Base-by-base conservation (phyloP, 1,140 invertebrate species). In the Spodoptera frugiperda region DNA sequence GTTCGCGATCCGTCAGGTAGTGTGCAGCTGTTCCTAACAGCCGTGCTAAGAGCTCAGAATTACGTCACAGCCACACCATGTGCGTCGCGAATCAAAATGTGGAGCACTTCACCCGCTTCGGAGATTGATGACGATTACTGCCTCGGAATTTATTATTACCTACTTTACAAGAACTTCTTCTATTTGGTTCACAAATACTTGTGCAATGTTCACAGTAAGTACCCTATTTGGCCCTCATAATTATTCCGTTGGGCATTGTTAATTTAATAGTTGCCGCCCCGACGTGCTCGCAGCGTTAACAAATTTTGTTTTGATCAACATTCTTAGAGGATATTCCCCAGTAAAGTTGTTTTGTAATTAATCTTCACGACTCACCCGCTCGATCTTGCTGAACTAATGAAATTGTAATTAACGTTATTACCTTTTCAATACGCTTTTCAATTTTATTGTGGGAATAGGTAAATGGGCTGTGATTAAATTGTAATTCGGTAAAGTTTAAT, bases 291-390 rank as follows among this genome's bases (percentile, higher is more conserved):
- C 49, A 57, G 51, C 30, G 44, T 30, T 63, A 53, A 65, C 59
- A 75, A 75, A 75, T 63, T 75, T 51, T 44, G 48, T 75, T 75
- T 75, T 65, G 59, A 65, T 65, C 73, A 65, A 75, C 57, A 75
- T 75, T 75, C 51, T 57, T 71, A 57, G 68, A 14, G 51, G 33
- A 39, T 71, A 68, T 68, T 71, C 51, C 12, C n/a, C 17, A 71
- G 68, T 65, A 63, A 61, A 44, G 55, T 61, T 74, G 57, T 55
- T 74, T 61, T 33, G 57, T 75, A 75, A 75, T 75, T 75, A 75
- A 75, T 75, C 57, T 75, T 71, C 51, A 71, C 49, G 68, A 54
- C 33, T 30, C 30, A 71, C n/a, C 33, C 51, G 51, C 51, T 55
- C n/a, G 67, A 53, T 71, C 48, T 51, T 33, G 65, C 46, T 46